Base-by-base conservation (phyloP, 2,113 vertebrate species). In the Syrrhaptes paradoxus region DNA sequence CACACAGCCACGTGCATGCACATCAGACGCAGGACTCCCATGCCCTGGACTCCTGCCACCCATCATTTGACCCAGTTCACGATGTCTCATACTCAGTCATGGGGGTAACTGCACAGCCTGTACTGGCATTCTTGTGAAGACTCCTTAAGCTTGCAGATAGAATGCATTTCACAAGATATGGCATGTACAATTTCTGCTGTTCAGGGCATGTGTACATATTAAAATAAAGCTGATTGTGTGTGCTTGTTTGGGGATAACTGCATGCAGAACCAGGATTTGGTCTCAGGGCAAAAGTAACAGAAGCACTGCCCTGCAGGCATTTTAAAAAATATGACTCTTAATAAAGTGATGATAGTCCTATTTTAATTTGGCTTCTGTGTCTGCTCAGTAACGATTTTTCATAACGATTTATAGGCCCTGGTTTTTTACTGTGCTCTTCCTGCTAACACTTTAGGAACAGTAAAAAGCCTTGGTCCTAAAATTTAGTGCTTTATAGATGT, bases 321-420 rank as follows among this genome's bases (percentile, higher is more conserved):
- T 96, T 87, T 10, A 34, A 87, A 91, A 95, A 94, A 87, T 89
- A 91, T 11, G 21, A 17, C 31, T 90, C 66, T 89, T 95, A 90
- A 94, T 93, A 93, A 94, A 89, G 70, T 68, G 79, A 83, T 82
- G 92, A 90, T 96, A 78, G 63, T 90, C 74, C 83, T 94, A 82
- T 95, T 96, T 96, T 95, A 95, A 95, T 94, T 96, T 96, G 86
- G 90, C 88, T 95, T 92, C 89, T 82, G 62, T 93, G 36, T 87
- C 88, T 94, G 46, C 58, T 92, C 86, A 51, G 36, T 93, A 96
- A 93, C 0, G 4, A 94, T 96, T 94, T 95, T 92, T 97, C 36
- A 55, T 82, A 68, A 89, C 8, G 5, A 94, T 96, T 95, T 96
- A 96, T 94, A 92, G 3, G 70, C 20, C 58, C 22, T 2, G 2